Evolutionary conservation across 2,888 invertebrate species (phyloP), one percentile per base, ranked within the genome.

Genomic region (Leucophenga maculata): DNA sequence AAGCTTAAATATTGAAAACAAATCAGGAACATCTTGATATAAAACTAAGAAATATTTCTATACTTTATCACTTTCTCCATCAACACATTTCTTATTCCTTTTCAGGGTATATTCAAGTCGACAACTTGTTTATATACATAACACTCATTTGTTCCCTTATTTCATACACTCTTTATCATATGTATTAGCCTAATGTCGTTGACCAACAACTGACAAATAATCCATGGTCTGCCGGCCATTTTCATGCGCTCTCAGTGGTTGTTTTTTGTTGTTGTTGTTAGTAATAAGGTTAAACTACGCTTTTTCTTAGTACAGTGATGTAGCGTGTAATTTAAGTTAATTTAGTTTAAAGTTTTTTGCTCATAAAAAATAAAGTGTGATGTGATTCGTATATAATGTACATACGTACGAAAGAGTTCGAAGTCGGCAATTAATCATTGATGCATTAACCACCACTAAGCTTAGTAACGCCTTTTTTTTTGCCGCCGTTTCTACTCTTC

Each of bases 211-310:
- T 14, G 20, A 48, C 22, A 68, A 66, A 60, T 54, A 71, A 60
- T 57, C 6, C 32, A 3, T 20, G 62, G 18, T 16, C 62, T 39
- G 18, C 14, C 65, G 26, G 14, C 11, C 14, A 26, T 26, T 3
- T 26, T 31, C 39, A 60, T 46, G 46, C 46, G 65, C 83, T 82
- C 82, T 80, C 83, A 76, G 77, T 77, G 78, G 75, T 39, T 48
- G 22, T 54, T 74, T 74, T 32, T 67, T 68, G 66, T 69, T 75
- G 69, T 80, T 80, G 81, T 83, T 83, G 81, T 8, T 50, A 79
- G 80, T 83, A 80, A 83, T 80, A 78, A 75, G 83, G 83, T 81
- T 83, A 83, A 83, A 79, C 78, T 79, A 78, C 16, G 13, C 16
- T 50, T 16, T 50, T 50, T 3, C 50, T n/a, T 50, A n/a, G 50